A percentile compares a stretch with the other conserved stretches of the same genome.
Evolutionary conservation across 2,113 vertebrate genomes (phyloP).

Genomic region (Pholis gunnellus): DNA sequence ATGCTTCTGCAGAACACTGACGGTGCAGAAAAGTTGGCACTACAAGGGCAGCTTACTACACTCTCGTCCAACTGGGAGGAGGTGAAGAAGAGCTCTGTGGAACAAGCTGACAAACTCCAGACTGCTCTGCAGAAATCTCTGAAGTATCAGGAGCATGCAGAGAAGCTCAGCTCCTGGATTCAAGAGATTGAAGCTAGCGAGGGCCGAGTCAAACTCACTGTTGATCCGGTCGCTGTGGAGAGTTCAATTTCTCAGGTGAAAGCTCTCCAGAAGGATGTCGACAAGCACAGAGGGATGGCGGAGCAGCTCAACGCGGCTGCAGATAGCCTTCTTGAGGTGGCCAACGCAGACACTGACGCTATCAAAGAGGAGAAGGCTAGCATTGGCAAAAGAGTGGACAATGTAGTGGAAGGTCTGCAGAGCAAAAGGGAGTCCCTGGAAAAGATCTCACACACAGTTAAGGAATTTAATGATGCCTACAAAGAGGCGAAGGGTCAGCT

Average conservation of each 20-base stretch:
- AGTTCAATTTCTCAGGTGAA: conserved; percentile 87
- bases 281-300: conserved; percentile 91
- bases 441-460: conserved; percentile 88
- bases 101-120: conserved; percentile 86
- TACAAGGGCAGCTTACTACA: conserved; percentile 89
- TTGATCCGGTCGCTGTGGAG: conserved; percentile 86
- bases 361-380: conserved; percentile 85
- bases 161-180: conserved; percentile 89
- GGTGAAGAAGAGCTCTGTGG: conserved; percentile 86
- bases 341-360: conserved; percentile 87
- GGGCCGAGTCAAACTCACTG: conserved; percentile 81
- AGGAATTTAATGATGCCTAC: conserved; percentile 90
- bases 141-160: conserved; percentile 89
- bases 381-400: conserved; percentile 86
- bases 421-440: conserved; percentile 89
- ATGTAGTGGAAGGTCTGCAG: conserved; percentile 87
- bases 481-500: conserved; percentile 89
- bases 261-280: conserved; percentile 92
- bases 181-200: conserved; percentile 87
- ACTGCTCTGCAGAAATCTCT: conserved; percentile 88
- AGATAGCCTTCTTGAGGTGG: conserved; percentile 87
- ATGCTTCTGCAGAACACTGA: conserved; percentile 91
- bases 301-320: conserved; percentile 89
- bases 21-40: conserved; percentile 88
- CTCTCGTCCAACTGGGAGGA: conserved; percentile 91